A percentile compares a stretch with the other conserved stretches of the same genome.
These are phyloP conservation scores for Thunnus maccoyii DNA, from an alignment of 2,113 vertebrate genomes.

Conservation along the genomic window DNA sequence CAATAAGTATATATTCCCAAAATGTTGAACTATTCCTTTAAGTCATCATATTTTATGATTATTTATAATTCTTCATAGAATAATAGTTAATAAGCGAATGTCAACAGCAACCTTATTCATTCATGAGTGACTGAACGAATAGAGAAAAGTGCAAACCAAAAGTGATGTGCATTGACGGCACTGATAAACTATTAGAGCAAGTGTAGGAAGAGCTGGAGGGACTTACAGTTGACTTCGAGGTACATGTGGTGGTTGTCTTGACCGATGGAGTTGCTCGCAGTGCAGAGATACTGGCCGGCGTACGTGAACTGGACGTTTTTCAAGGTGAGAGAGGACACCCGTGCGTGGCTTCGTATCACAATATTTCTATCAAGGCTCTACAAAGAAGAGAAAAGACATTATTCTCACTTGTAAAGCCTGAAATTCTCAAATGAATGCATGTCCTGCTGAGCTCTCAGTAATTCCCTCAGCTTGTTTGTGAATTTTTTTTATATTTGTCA, in stretches of 20 bases:
- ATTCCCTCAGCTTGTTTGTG: neutral
- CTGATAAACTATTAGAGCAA: no score
- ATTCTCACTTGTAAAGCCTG: slow-evolving; percentile 1
- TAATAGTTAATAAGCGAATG: neutral
- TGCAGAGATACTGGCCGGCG: slow-evolving; percentile 95
- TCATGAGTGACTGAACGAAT: neutral
- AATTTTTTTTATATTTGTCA: neutral
- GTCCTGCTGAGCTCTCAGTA: neutral
- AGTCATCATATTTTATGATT: no score
- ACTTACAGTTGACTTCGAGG: slow-evolving; percentile 98
- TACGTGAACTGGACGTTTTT: slow-evolving; percentile 96
- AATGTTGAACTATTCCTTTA: no score
- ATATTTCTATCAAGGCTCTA: slow-evolving; percentile 94
- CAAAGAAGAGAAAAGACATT: slow-evolving; percentile 24
- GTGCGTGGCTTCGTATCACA: slow-evolving; percentile 91
- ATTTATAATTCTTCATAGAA: no score
- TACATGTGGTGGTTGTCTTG: slow-evolving; percentile 93
- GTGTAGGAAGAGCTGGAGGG: neutral
- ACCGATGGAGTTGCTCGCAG: slow-evolving; percentile 95
- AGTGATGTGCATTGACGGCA: neutral
- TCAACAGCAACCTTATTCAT: neutral
- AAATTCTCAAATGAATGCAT: neutral
- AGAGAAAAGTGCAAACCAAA: neutral
- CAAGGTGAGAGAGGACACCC: slow-evolving; percentile 94
- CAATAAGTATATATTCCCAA: no score